Evolutionary conservation across 2,888 invertebrate genomes (phyloP).

Genomic region (Taphrorychus bicolor): DNA sequence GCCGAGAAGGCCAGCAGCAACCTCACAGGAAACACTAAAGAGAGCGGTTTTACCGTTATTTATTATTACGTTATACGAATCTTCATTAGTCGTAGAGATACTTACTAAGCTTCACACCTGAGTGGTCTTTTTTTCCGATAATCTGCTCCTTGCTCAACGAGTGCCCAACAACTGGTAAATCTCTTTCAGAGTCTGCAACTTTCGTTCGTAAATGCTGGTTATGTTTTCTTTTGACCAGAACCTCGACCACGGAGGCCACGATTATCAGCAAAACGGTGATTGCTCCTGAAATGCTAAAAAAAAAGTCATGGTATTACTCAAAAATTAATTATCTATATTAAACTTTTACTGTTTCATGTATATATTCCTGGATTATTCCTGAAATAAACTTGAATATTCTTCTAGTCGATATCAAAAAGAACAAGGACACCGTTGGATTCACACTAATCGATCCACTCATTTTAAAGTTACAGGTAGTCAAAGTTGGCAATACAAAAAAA

Average conservation of each 20-base stretch:
- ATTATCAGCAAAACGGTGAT: constrained; percentile 65
- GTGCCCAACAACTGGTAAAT: constrained; percentile 44
- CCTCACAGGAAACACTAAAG: constrained; percentile 66
- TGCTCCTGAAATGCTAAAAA: constrained; percentile 53
- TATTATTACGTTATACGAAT: neutral
- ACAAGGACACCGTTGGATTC: no score
- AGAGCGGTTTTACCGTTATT: neutral
- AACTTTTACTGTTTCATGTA: no score
- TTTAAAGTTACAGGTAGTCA: no score
- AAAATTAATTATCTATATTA: no score
- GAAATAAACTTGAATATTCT: no score
- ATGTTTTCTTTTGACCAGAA: constrained; percentile 59
- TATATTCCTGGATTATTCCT: no score
- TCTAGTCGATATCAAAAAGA: no score
- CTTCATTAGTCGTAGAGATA: no score
- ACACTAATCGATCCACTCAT: no score
- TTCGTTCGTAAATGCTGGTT: neutral
- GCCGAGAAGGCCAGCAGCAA: constrained; percentile 78
- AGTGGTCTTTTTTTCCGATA: constrained; percentile 33
- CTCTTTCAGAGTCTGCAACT: constrained; percentile 31
- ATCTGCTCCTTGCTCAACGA: constrained; percentile 44
- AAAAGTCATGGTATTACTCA: neutral
- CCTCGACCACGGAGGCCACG: constrained; percentile 70
- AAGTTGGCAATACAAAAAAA: no score
- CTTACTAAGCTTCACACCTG: constrained; percentile 37